Base-by-base conservation (phyloP, 2,113 vertebrate species). In the Amphilophus citrinellus region DNA sequence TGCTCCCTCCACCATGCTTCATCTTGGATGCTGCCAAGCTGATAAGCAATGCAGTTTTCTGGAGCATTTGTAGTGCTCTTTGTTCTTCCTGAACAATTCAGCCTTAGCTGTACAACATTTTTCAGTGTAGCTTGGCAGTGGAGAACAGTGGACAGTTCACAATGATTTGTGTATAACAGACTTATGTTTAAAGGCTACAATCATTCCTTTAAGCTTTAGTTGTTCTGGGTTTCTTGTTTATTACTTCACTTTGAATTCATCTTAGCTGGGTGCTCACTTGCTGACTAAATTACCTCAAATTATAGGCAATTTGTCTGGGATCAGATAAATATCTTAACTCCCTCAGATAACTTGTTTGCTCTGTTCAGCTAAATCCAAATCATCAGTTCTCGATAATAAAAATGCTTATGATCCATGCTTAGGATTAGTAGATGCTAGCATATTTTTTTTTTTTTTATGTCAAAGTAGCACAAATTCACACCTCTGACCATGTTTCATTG, bases 311-410 rank as follows among this genome's bases (percentile, higher is more conserved):
- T 73, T 73, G 10, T 56, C 47, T 73, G 47, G 53, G 27, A 27
- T n/a, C 68, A 56, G 68, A 35, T 73, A 53, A 73, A 17, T n/a
- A 73, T 56, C 66, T 73, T 53, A 73, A 73, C 44, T 73, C 68
- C 18, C 18, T 73, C 15, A 30, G 22, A 44, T 60, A 77, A 44
- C 37, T 77, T 77, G 37, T 27, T 77, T 60, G 27, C 53, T 73
- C 68, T 73, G 68, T 8, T 47, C 27, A 56, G 18, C 47, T 73
- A 56, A 73, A 56, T 73, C 10, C 47, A 44, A 30, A 77, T 77
- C 3, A 60, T 20, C 35, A 77, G 27, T 76, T 18, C 35, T 0
- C 42, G 35, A 76, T 27, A 24, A 76, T 59, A 27, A 60, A 73
- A 73, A 53, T 30, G 30, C 30, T 30, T 3, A 30, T 6, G 35